Evolutionary conservation across 2,888 invertebrate species (phyloP).

Genomic region (Zaprionus lineosus): DNA sequence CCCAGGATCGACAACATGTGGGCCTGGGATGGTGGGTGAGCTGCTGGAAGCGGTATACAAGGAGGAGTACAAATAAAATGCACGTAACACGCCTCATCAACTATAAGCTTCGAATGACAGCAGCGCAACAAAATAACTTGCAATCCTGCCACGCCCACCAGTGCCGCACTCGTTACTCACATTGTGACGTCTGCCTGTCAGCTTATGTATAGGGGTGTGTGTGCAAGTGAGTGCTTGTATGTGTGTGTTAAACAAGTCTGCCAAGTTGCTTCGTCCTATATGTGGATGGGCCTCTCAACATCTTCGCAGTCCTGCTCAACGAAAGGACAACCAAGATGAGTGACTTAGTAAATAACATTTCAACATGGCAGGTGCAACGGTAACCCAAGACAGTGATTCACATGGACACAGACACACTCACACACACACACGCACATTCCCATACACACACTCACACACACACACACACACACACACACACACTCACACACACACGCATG

Average conservation of each 20-base stretch:
- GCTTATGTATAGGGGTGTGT: too few species aligned
- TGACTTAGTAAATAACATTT: slow-evolving; percentile 68
- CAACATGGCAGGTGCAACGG: slow-evolving; percentile 28
- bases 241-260: too few species aligned
- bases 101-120: slow-evolving; percentile 67
- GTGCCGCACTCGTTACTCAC: slow-evolving; percentile 32
- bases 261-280: not conserved
- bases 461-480: slow-evolving; percentile 4
- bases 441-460: not conserved
- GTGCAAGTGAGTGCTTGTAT: not conserved
- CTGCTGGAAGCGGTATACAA: too few species aligned
- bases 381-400: slow-evolving; percentile 6
- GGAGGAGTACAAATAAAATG: slow-evolving; percentile 68
- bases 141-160: slow-evolving; percentile 32
- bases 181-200: not conserved
- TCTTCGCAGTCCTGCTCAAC: slow-evolving; percentile 31
- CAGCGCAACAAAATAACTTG: slow-evolving; percentile 62
- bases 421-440: not conserved
- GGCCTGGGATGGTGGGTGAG: not conserved
- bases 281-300: slow-evolving; percentile 40
- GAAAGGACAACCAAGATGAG: slow-evolving; percentile 54
- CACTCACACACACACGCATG: not conserved
- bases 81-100: slow-evolving; percentile 75
- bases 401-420: slow-evolving; percentile 5
- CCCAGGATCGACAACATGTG: slow-evolving; percentile 1